Percentiles rank a stretch among this genome's conserved stretches.
Conservation (phyloP, 1,140 invertebrate genomes). For the Tetragnatha versicolor region DNA sequence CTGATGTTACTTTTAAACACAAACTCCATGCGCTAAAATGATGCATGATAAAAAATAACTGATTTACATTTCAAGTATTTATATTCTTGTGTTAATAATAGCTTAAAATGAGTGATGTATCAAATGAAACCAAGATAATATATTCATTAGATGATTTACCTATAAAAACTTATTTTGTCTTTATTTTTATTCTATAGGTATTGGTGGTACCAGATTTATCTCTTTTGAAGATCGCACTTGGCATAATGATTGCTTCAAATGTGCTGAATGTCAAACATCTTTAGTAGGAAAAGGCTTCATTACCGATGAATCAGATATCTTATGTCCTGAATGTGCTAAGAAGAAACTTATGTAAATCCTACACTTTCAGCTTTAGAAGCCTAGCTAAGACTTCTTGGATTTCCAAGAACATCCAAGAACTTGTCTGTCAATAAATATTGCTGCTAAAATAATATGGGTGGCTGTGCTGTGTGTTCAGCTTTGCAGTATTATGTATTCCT, state of each 20-base stretch:
- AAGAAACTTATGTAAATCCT: conserved; percentile 73
- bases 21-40: too few species aligned
- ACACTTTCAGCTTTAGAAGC: conserved; percentile 37
- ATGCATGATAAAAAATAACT: too few species aligned
- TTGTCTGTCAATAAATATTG: conserved; percentile 30
- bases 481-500: conserved; percentile 37
- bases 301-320: conserved; percentile 94
- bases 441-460: conserved; percentile 49
- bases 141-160: neutral
- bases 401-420: conserved; percentile 44
- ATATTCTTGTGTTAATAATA: too few species aligned
- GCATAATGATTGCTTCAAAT: conserved; percentile 99
- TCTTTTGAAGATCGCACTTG: conserved; percentile 99
- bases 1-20: too few species aligned
- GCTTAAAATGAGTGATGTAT: too few species aligned
- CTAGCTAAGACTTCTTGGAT: conserved; percentile 38
- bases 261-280: conserved; percentile 90
- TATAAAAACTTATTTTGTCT: neutral
- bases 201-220: conserved; percentile 98
- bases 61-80: too few species aligned
- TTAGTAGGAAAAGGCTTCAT: conserved; percentile 98
- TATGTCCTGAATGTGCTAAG: conserved; percentile 99
- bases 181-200: conserved; percentile 72
- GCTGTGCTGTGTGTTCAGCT: conserved; percentile 52
- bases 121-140: neutral